Percentiles rank a stretch among this genome's conserved stretches.
phyloP scores from a whole-genome alignment of 1,140 invertebrate species.

The Drosophila asahinai region DNA sequence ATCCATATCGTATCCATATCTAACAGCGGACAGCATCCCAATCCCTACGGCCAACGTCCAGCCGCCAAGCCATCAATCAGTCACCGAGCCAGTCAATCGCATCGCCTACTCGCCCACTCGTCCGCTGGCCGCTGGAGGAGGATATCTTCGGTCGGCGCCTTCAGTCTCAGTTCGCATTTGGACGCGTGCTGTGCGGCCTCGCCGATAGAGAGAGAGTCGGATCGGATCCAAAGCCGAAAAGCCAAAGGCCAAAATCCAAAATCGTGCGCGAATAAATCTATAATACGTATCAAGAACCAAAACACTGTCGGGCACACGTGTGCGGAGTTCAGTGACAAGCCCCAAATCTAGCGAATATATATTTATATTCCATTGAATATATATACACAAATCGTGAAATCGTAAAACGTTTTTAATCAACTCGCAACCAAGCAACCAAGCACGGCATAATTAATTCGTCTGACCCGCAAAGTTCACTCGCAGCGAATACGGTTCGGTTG shows the following conservation, averaged over 20 bases:
- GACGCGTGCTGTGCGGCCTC: constrained; percentile 76
- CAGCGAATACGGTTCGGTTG: constrained; percentile 54
- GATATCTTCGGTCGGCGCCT: constrained; percentile 76
- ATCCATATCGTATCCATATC: constrained; percentile 49
- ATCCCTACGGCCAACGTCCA: constrained; percentile 37
- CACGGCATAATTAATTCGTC: constrained; percentile 62
- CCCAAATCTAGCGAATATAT: constrained; percentile 41
- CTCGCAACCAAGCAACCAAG: constrained; percentile 35
- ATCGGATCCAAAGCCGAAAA: neutral
- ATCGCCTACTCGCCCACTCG: constrained; percentile 52
- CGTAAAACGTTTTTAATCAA: constrained; percentile 63
- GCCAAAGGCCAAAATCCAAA: constrained; percentile 17
- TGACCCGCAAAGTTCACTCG: constrained; percentile 66
- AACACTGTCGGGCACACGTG: constrained; percentile 59
- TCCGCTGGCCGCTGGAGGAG: constrained; percentile 52
- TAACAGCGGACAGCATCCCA: constrained; percentile 55
- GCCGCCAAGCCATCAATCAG: constrained; percentile 61
- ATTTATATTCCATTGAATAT: constrained; percentile 30
- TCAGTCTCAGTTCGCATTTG: constrained; percentile 81
- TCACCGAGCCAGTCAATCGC: constrained; percentile 46
- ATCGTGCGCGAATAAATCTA: constrained; percentile 60
- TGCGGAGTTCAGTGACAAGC: constrained; percentile 73
- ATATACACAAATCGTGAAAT: constrained; percentile 58
- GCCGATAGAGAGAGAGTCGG: constrained; percentile 59
- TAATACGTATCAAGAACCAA: constrained; percentile 24